A percentile compares a stretch with the other conserved stretches of the same genome.
Evolutionary conservation across 2,888 invertebrate species (phyloP).

Genomic region (Liopterus haemorrhoidalis): DNA sequence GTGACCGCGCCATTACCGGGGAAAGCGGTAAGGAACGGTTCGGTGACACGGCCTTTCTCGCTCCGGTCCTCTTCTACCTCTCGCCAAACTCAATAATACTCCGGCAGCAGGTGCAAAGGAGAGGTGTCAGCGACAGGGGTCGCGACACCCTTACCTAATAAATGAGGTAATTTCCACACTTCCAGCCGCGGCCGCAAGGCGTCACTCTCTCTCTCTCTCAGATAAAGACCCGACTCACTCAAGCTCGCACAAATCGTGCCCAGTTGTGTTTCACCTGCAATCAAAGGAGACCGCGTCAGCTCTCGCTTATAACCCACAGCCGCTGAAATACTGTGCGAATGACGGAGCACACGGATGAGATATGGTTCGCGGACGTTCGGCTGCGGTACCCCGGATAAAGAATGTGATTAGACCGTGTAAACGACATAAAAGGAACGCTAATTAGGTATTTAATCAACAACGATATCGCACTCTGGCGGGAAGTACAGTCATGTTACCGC

Average conservation of each 20-base stretch:
- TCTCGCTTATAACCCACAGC: neutral
- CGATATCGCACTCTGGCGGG: too few species aligned
- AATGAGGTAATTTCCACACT: conserved; percentile 52
- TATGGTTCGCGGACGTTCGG: neutral
- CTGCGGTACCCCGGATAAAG: neutral
- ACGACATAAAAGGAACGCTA: neutral
- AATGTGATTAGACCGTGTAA: neutral
- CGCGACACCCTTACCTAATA: conserved; percentile 49
- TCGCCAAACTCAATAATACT: conserved; percentile 47
- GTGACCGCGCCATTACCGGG: neutral
- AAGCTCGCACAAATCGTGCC: neutral
- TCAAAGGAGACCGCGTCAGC: neutral
- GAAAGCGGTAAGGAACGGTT: neutral
- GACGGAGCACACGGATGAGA: neutral
- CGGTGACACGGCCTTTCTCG: conserved; percentile 5
- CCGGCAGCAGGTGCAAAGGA: conserved; percentile 50
- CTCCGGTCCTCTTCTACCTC: conserved; percentile 2
- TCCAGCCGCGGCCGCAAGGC: conserved; percentile 46
- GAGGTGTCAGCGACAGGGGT: conserved; percentile 50
- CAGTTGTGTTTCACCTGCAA: neutral
- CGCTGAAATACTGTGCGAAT: neutral
- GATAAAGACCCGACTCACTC: neutral
- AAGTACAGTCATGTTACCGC: too few species aligned
- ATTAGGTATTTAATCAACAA: neutral
- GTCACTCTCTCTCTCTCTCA: conserved; percentile 37